These are phyloP conservation scores for Drosophila emarginata DNA, from an alignment of 2,888 invertebrate species.

Conservation along the genomic window DNA sequence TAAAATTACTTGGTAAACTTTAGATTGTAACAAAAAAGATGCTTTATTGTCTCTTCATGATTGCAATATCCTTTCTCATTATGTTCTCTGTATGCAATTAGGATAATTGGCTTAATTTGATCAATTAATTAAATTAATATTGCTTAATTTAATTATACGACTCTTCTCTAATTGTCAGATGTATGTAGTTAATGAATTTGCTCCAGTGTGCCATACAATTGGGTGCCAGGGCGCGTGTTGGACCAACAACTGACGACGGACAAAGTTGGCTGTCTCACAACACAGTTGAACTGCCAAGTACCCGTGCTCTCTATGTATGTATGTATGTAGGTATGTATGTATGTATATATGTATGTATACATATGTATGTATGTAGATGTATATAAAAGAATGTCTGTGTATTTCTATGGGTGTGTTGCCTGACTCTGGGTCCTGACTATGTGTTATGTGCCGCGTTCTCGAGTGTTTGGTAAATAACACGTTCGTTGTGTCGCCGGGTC, in stretches of 20 bases:
- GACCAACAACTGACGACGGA: conserved; percentile 41
- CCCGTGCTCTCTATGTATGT: background rate
- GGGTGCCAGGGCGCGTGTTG: conserved; percentile 44
- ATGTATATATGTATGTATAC: background rate
- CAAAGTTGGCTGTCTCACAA: conserved; percentile 25
- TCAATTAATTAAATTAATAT: too few relatives aligned
- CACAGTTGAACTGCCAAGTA: conserved; percentile 10
- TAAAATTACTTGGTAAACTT: too few relatives aligned
- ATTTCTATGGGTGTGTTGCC: background rate
- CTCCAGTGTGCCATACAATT: conserved; percentile 18
- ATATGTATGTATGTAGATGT: conserved; percentile 7
- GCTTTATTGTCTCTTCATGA: too few relatives aligned
- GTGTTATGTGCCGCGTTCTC: conserved; percentile 67
- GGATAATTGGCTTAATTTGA: too few relatives aligned
- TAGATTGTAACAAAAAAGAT: too few relatives aligned
- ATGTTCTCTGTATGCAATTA: too few relatives aligned
- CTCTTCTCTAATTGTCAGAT: background rate
- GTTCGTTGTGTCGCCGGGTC: conserved; percentile 79
- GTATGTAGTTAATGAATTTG: background rate
- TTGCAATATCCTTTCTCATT: too few relatives aligned
- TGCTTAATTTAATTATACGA: too few relatives aligned
- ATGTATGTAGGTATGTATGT: background rate
- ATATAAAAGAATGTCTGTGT: conserved; percentile 19
- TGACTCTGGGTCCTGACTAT: conserved; percentile 34
- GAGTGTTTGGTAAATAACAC: conserved; percentile 82